Conservation (phyloP, 2,888 invertebrate genomes). For the Drosophila bunnanda region DNA sequence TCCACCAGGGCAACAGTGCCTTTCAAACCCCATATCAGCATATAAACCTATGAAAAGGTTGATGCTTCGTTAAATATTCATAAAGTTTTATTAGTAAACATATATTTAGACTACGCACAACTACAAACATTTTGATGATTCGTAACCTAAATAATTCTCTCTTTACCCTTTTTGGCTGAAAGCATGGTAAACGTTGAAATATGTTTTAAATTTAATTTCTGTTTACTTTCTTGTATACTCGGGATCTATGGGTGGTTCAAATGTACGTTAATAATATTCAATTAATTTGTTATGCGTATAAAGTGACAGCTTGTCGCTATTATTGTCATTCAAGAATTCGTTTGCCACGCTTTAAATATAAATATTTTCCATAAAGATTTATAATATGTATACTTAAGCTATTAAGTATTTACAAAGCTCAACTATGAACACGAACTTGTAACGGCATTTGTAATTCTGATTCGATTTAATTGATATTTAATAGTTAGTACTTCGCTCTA, state of each 20-base stretch:
- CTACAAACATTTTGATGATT: slow-evolving; percentile 56
- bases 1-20: not conserved
- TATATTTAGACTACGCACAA: slow-evolving; percentile 57
- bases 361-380: slow-evolving; percentile 49
- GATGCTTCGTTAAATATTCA: slow-evolving; percentile 50
- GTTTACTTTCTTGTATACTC: slow-evolving; percentile 4
- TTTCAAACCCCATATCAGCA: not conserved
- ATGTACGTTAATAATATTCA: slow-evolving; percentile 32
- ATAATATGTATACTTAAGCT: slow-evolving; percentile 81
- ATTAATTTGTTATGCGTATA: slow-evolving; percentile 44
- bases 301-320: slow-evolving; percentile 45
- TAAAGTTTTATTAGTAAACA: slow-evolving; percentile 69
- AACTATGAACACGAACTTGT: slow-evolving; percentile 73
- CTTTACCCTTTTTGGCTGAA: slow-evolving; percentile 24
- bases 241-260: slow-evolving; percentile 13
- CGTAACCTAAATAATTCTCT: slow-evolving; percentile 38
- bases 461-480: slow-evolving; percentile 32
- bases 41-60: not conserved
- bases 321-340: slow-evolving; percentile 51
- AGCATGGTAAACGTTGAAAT: slow-evolving; percentile 38
- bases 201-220: slow-evolving; percentile 5
- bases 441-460: slow-evolving; percentile 58
- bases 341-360: slow-evolving; percentile 40
- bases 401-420: slow-evolving; percentile 84
- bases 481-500: slow-evolving; percentile 30